Base-by-base conservation (phyloP, 1,140 invertebrate species). In the Scaptodrosophila lebanonensis region DNA sequence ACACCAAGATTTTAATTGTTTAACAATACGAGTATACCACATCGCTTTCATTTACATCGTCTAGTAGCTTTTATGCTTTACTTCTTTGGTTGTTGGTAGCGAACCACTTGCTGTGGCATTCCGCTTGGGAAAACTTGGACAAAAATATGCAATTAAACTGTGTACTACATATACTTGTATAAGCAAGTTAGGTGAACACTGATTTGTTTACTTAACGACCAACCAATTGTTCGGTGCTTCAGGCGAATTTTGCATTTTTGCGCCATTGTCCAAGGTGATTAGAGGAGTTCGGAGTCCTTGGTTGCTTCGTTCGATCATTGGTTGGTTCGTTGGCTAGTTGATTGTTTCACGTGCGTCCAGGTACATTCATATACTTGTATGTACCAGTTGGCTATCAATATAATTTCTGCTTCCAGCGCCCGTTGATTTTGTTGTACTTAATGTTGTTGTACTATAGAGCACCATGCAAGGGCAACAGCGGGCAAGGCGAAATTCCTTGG, bases 401-500 rank as follows among this genome's bases (percentile, higher is more conserved):
- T 25, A 25, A 25, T 25, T 25, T 25, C 3, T 4, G 22, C 22
- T 25, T 25, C 22, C 8, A 25, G 8, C 3, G 22, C 22, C n/a
- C n/a, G n/a, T n/a, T n/a, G n/a, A n/a, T n/a, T n/a, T 49, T 44
- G 22, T 22, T 39, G 17, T n/a, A 38, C 40, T 22, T 44, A 27
- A 32, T 36, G 13, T 20, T 11, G 6, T 40, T 39, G 38, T 32
- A 13, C 16, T n/a, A n/a, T n/a, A n/a, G n/a, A n/a, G n/a, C n/a
- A n/a, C n/a, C n/a, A n/a, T n/a, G n/a, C n/a, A n/a, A n/a, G n/a
- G 7, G 32, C 11, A 48, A 18, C 42, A 36, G 44, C 35, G 50
- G 69, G 43, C 35, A 57, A 30, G 25, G 8, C 16, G 8, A 58
- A 76, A 79, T 68, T 68, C 51, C 68, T 56, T 43, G 44, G 42